Conservation (phyloP, 2,797 vertebrate species). For the Rhinoraja longicauda region DNA sequence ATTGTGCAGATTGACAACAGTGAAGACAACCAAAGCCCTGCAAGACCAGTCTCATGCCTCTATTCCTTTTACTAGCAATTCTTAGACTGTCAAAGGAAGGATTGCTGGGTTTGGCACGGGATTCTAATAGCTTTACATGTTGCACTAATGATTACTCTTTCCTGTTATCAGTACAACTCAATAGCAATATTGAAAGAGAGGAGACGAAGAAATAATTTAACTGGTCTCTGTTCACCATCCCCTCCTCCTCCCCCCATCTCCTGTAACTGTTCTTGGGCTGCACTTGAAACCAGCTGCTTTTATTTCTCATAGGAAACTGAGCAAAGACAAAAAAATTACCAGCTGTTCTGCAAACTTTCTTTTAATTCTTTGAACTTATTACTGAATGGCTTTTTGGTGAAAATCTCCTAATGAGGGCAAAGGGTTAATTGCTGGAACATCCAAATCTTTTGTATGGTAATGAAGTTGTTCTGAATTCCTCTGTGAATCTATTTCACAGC, state of each 20-base stretch:
- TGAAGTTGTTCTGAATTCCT: constrained; percentile 16
- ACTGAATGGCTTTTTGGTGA: constrained; percentile 15
- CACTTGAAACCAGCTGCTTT: neutral
- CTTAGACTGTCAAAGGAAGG: constrained; percentile 4
- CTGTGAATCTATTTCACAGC: constrained; percentile 14
- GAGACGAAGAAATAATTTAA: neutral
- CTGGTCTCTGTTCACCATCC: neutral
- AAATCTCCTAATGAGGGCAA: constrained; percentile 30
- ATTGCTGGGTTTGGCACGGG: neutral
- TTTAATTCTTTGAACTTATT: constrained; percentile 11
- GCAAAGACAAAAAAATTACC: neutral
- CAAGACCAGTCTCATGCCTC: constrained; percentile 14
- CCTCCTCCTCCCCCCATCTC: neutral
- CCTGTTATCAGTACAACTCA: neutral
- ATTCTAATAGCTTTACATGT: constrained; percentile 5
- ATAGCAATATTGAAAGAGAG: neutral
- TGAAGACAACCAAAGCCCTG: neutral
- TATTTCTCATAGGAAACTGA: neutral
- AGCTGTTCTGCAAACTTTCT: neutral
- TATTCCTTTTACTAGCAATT: neutral
- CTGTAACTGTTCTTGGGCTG: neutral
- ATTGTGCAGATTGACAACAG: constrained; percentile 35
- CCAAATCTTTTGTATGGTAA: neutral
- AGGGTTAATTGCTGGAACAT: neutral
- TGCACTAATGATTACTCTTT: neutral